phyloP scores from a whole-genome alignment of 2,113 vertebrate species.

The Microcebus griseorufus region DNA sequence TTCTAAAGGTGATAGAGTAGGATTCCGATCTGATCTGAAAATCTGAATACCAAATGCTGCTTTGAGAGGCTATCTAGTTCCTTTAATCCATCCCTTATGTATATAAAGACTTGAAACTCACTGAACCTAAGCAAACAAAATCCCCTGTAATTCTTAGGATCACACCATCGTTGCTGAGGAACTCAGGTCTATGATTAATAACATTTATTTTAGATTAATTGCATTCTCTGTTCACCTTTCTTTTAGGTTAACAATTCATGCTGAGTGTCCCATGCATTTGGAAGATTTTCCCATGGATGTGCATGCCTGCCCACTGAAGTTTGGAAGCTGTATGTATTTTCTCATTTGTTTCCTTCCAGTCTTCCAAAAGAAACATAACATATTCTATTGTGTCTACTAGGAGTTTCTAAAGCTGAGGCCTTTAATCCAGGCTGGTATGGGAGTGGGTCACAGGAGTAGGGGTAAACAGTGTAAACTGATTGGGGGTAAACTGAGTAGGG shows the following conservation, averaged over 20 bases:
- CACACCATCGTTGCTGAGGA: not conserved
- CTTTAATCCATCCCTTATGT: not conserved
- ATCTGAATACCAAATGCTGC: not conserved
- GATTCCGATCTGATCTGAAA: not conserved
- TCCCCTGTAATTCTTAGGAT: not conserved
- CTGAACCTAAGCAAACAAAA: not conserved
- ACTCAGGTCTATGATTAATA: not conserved
- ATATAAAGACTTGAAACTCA: not conserved
- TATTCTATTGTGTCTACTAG: not conserved
- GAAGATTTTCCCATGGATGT: conserved; percentile 99
- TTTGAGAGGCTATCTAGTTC: not conserved
- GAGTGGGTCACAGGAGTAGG: not conserved
- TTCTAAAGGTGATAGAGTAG: conserved; percentile 5
- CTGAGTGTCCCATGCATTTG: conserved; percentile 98
- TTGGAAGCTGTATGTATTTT: conserved; percentile 96
- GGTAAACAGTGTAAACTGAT: not conserved
- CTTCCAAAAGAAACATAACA: not conserved
- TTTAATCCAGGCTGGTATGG: not conserved
- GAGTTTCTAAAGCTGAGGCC: not conserved
- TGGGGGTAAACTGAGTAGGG: not conserved
- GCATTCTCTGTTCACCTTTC: conserved; percentile 42
- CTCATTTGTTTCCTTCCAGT: not conserved
- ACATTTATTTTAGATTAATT: not conserved
- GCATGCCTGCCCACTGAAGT: conserved; percentile 97
- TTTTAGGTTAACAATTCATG: conserved; percentile 95